These are phyloP conservation scores for Erpornis zantholeuca DNA, from an alignment of 2,113 vertebrate genomes.

Conservation along the genomic window DNA sequence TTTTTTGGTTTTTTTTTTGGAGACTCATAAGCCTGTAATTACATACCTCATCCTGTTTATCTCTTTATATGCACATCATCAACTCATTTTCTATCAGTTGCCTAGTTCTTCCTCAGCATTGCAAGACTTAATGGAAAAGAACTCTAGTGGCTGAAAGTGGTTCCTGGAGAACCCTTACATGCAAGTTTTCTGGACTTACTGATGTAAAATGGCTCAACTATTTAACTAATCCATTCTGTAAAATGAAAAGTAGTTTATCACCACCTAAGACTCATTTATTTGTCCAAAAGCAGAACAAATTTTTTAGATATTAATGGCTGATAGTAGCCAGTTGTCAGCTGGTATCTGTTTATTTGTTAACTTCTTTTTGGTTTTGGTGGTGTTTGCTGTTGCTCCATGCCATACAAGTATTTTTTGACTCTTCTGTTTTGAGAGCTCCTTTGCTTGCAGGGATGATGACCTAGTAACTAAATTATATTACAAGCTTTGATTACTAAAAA, in stretches of 20 bases:
- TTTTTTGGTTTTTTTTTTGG: not conserved
- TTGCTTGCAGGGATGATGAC: not conserved
- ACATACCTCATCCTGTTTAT: not conserved
- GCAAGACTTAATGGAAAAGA: not conserved
- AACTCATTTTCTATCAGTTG: not conserved
- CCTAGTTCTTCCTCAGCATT: not conserved
- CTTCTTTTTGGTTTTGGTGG: not conserved
- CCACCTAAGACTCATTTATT: not conserved
- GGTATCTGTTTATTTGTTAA: not conserved
- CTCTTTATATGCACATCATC: not conserved
- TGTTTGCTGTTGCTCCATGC: not conserved
- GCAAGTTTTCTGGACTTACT: not conserved
- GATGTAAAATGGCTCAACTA: not conserved
- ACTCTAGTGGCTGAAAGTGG: not conserved
- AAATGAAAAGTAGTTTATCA: not conserved
- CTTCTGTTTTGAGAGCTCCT: not conserved
- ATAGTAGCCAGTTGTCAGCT: not conserved
- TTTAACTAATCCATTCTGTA: not conserved
- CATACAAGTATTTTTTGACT: not conserved
- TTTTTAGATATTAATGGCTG: not conserved
- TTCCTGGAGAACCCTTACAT: not conserved
- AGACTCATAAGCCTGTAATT: not conserved
- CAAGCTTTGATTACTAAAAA: not conserved
- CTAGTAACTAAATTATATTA: not conserved
- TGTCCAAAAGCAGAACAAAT: not conserved